Percentiles rank a stretch among this genome's conserved stretches.
Conservation (phyloP, 2,113 vertebrate genomes). For the Platycercus adscitus region DNA sequence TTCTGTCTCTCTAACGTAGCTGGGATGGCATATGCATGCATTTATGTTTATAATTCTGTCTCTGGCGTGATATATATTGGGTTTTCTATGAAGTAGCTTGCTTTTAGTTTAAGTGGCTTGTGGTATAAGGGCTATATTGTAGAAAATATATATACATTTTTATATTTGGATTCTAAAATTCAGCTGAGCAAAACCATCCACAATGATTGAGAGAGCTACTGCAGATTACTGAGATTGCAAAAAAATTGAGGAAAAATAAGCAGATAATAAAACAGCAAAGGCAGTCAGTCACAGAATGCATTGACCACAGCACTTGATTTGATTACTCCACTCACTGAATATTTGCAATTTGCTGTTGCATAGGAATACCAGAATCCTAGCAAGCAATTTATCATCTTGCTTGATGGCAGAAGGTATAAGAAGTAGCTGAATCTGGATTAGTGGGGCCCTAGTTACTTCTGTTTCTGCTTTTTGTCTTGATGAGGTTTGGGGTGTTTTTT, state of each 20-base stretch:
- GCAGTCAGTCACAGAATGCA: background rate
- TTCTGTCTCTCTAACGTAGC: background rate
- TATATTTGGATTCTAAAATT: slow-evolving; percentile 14
- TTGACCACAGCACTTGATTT: background rate
- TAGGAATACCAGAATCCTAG: background rate
- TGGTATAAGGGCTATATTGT: background rate
- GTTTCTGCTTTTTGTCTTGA: background rate
- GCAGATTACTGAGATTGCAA: background rate
- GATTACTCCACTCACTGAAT: background rate
- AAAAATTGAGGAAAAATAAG: background rate
- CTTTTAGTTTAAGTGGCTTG: background rate
- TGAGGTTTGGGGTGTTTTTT: background rate
- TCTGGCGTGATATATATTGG: background rate
- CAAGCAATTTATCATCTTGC: background rate
- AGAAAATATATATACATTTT: background rate
- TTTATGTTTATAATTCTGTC: background rate
- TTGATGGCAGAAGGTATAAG: background rate
- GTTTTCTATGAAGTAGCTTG: background rate
- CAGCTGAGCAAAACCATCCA: background rate
- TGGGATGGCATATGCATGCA: background rate
- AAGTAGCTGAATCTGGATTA: background rate
- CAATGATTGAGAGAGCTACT: background rate
- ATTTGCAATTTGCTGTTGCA: background rate
- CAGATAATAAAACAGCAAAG: background rate
- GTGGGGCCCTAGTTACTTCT: background rate